Evolutionary conservation across 2,888 invertebrate genomes (phyloP), one percentile per base, ranked within the genome.

Genomic region (Notodonta ziczac): DNA sequence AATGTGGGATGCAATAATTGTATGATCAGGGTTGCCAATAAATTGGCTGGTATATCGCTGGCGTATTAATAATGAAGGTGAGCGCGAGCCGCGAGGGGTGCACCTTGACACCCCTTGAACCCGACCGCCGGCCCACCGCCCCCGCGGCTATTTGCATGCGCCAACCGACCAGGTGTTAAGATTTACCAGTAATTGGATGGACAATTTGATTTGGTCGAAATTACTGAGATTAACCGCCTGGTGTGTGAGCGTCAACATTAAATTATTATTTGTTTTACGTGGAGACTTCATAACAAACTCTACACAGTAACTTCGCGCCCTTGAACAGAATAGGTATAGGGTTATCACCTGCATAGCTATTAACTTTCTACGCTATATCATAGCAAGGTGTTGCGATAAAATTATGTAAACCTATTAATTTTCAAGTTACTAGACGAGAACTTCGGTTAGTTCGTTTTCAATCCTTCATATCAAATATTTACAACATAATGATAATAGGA

Each of bases 101-200:
- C 74, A 80, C 82, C 83, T 82, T 80, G 81, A 83, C 85, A 81
- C 82, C 83, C 85, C 81, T 76, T 79, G 81, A 80, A 81, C 81
- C 73, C 73, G 59, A 73, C 72, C 75, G 64, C 24, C 24, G 24
- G 24, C 61, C 70, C 73, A 57, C 72, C 72, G 62, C 73, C 3
- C 70, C 65, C 63, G 59, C 59, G 58, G 66, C 73, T 70, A 77
- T 79, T 80, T 80, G 78, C 78, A 78, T 74, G 68, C 72, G 70
- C 72, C 70, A 59, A 61, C 58, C 61, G 54, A 57, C 80, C 81
- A 84, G 82, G 81, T 83, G 83, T 71, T 66, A 66, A 77, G 73
- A 71, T 76, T 70, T 74, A 73, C 76, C 67, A 75, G 69, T 76
- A 76, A 81, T 78, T 77, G 75, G 72, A 74, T 69, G 76, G 75